Base-by-base conservation (phyloP, 2,888 invertebrate species). In the Sesia apiformis region DNA sequence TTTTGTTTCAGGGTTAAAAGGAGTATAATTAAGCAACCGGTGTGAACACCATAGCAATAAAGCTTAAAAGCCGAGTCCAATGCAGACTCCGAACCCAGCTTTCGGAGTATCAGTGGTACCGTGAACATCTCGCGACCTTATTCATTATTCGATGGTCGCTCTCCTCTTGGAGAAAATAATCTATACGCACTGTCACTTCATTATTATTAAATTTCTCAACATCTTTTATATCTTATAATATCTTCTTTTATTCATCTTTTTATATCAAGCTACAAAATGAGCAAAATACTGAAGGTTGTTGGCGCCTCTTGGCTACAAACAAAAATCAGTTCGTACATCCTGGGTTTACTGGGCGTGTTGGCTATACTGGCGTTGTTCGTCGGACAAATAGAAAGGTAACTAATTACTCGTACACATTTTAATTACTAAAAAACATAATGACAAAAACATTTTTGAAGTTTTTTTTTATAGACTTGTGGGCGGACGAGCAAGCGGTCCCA, bases 281-380 rank as follows among this genome's bases (percentile, higher is more conserved):
- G 73, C 68, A 91, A 91, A 77, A 94, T 94, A 90, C 84, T 94
- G 78, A 94, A 94, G 90, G 94, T 94, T 60, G 94, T 94, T 58
- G 94, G 94, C 66, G 94, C 94, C 74, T 94, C 94, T 55, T 94
- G 94, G 94, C 90, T 93, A 67, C 93, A 93, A 78, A 94, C 94
- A 60, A 93, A 93, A 75, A 91, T 94, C 70, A 93, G 93, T 74
- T 93, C 93, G 49, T 93, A 93, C 72, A 92, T 94, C 65, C 89
- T 94, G 61, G 91, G 92, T 55, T 91, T 93, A 66, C 92, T 94
- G 61, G 93, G 92, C 61, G 80, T 93, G 56, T 80, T 94, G 57
- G 93, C 93, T 58, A 91, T 94, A 60, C 86, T 93, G 64, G 92
- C 93, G 52, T 91, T 94, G 58, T 92, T 94, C 69, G 87, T 93